Base-by-base conservation (phyloP, 2,797 vertebrate species). In the Alfaro cultratus region DNA sequence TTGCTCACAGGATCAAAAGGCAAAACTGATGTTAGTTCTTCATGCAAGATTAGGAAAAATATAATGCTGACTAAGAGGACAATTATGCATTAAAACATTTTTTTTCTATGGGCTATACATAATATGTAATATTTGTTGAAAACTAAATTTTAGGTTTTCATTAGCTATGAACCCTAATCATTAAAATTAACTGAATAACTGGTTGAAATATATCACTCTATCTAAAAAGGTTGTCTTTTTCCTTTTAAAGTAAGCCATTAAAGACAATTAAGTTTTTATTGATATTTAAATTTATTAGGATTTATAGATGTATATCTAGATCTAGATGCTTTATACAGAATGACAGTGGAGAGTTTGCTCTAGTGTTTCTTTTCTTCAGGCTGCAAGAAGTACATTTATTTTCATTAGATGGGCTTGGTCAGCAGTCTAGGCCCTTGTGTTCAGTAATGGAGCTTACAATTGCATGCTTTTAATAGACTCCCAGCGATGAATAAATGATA, bases 321-420 rank as follows among this genome's bases (percentile, higher is more conserved):
- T 73, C 81, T 76, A 77, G 72, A 73, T 72, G 85, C 79, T 84
- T 83, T 83, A 78, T 82, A 85, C 75, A 81, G 82, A 91, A 87
- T 81, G 87, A 90, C 86, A 84, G 76, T 72, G 83, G 85, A 84
- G 89, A 60, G 70, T 88, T 88, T 89, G 89, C 87, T 86, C 85
- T 36, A 86, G 89, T 85, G 86, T 94, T 93, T 91, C 86, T 92
- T 92, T 80, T 90, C 80, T 83, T 87, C 73, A 53, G 83, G 73
- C 74, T 84, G 87, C 88, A 77, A 93, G 91, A 78, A 94, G 91
- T 93, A 83, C 93, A 94, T 95, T 95, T 94, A 93, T 95, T 95
- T 94, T 95, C 94, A 94, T 95, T 95, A 94, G 91, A 84, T 15
- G 68, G 80, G 89, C 92, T 91, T 90, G 92, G 92, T 93, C 94